A percentile compares a stretch with the other conserved stretches of the same genome.
Conservation (phyloP, 92 coral and sea anemone species). For the Parazoanthus swiftii region DNA sequence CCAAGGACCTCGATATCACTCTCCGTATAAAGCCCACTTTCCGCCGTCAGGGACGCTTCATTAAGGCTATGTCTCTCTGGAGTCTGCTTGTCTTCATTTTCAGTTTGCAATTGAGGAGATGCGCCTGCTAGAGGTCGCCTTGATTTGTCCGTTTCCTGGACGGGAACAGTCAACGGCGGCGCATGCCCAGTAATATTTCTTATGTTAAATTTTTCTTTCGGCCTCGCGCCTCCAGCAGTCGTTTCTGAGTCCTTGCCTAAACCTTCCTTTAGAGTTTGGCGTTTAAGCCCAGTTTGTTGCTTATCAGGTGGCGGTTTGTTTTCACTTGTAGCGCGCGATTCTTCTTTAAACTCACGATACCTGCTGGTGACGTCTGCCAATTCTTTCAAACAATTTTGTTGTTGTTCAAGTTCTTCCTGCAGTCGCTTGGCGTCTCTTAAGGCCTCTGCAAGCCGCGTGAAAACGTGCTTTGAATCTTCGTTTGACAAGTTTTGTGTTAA, state of each 20-base stretch:
- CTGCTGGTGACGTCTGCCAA: not conserved
- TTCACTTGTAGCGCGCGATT: not conserved
- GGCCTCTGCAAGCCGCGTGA: not conserved
- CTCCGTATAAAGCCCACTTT: constrained; percentile 31
- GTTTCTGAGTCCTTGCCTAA: not conserved
- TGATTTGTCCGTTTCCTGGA: constrained; percentile 55
- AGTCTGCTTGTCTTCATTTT: constrained; percentile 1
- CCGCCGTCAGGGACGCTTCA: not conserved
- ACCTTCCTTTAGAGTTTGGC: not conserved
- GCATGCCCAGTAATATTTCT: not conserved
- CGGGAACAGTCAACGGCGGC: constrained; percentile 54
- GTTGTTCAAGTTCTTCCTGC: constrained; percentile 23
- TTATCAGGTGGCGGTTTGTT: not conserved
- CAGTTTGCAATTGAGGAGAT: constrained; percentile 9
- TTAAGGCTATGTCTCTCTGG: not conserved
- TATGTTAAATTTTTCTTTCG: not conserved
- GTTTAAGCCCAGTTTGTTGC: not conserved
- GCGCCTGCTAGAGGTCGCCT: constrained; percentile 10
- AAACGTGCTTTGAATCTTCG: constrained; percentile 1
- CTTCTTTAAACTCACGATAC: not conserved
- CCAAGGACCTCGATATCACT: constrained; percentile 59
- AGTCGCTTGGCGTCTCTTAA: not conserved
- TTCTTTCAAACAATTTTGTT: constrained; percentile 22
- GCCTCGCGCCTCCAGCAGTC: constrained; percentile 5
- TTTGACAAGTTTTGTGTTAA: not conserved